Evolutionary conservation across 2,888 invertebrate species (phyloP), one percentile per base, ranked within the genome.

Genomic region (Mycogona germanica): DNA sequence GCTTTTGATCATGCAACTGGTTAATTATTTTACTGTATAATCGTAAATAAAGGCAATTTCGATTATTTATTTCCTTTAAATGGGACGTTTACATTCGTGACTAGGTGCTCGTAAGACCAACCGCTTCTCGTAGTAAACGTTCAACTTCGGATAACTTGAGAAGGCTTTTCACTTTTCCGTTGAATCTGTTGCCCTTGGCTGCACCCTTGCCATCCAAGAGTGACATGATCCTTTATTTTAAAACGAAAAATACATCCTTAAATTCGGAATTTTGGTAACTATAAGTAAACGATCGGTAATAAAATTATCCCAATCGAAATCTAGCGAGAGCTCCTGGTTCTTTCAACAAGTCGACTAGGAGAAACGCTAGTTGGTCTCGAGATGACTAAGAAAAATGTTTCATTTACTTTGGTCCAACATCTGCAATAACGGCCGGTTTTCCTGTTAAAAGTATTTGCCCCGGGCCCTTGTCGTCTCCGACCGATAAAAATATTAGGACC

Each of bases 181-280:
- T 84, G 63, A 78, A 87, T 60, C 76, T 76, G 37, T 78, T 79
- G 49, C 81, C 78, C 64, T 82, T 82, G 42, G 78, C 80, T 29
- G 80, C 82, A 7, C 87, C 87, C 71, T 87, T 87, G 3, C 82
- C 84, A 62, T 80, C 79, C 17, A 88, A 66, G 1, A 84, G 55
- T 37, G 79, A 78, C 49, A 79, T 75, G 58, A 87, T 75, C 63
- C 80, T 79, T 70, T 59, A 77, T 70, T 62, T 74, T 73, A 77
- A 50, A 70, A 75, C 68, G 63, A 12, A 25, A 48, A 17, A 14
- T 19, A 23, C 2, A 25, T 60, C 28, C 4, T 59, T 7, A 7
- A 61, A 47, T 21, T 46, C 32, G 26, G 14, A 23, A 23, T 58
- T 17, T 57, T 47, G 19, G 29, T 47, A 2, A 26, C 28, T 6